Conservation (phyloP, 2,888 invertebrate genomes). For the Cephus pygmeus region DNA sequence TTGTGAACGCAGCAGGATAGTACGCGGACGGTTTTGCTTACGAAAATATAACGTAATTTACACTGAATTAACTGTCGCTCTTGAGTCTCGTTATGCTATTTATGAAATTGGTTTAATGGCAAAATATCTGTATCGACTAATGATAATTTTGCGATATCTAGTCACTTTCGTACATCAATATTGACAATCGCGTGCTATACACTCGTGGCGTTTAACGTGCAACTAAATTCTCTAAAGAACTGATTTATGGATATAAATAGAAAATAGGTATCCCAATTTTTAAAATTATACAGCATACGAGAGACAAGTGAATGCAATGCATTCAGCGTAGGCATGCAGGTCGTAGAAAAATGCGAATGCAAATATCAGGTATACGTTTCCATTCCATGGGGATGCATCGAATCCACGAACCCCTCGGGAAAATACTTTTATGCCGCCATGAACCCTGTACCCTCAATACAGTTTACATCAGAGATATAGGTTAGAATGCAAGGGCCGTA, state of each 20-base stretch:
- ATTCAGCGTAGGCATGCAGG: too few relatives aligned
- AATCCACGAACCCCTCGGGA: constrained; percentile 4
- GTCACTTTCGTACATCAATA: not conserved
- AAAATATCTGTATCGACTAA: not conserved
- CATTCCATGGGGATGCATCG: not conserved
- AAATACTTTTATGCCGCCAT: constrained; percentile 35
- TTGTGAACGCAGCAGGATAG: constrained; percentile 7
- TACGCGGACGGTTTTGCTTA: constrained; percentile 9
- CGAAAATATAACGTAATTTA: not conserved
- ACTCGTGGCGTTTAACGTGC: not conserved
- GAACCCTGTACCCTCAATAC: constrained; percentile 32
- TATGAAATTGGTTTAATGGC: not conserved
- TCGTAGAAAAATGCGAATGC: too few relatives aligned
- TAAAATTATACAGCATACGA: too few relatives aligned
- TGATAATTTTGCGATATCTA: not conserved
- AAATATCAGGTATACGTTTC: not conserved
- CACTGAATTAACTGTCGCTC: not conserved
- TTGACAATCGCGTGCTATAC: not conserved
- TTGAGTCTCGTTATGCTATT: not conserved
- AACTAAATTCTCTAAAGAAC: too few relatives aligned
- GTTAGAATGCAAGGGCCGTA: constrained; percentile 3
- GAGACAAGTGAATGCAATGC: too few relatives aligned
- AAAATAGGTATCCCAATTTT: too few relatives aligned
- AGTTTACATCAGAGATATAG: constrained; percentile 27
- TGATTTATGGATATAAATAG: not conserved